A percentile compares a stretch with the other conserved stretches of the same genome.
phyloP scores from a whole-genome alignment of 2,888 invertebrate species.

The Druceiella hillmani region DNA sequence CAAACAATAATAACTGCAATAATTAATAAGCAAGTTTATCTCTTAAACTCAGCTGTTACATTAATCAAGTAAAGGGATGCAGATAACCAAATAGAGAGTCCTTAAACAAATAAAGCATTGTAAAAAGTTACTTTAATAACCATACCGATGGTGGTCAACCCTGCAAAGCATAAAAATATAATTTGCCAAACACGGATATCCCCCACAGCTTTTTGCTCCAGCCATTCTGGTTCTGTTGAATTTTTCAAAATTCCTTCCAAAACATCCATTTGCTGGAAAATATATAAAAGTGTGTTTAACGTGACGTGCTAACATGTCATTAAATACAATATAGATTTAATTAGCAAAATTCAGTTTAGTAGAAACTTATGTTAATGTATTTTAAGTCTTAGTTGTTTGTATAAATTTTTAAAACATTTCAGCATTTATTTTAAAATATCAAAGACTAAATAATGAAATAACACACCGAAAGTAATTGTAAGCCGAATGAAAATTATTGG shows the following conservation, averaged over 20 bases:
- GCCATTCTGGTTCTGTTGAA: conserved; percentile 59
- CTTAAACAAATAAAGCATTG: conserved; percentile 9
- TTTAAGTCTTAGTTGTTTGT: background rate
- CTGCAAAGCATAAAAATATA: conserved; percentile 64
- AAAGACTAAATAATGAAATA: no score
- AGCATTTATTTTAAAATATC: no score
- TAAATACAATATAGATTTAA: background rate
- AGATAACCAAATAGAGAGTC: background rate
- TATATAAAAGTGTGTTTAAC: conserved; percentile 3
- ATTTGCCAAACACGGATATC: conserved; percentile 79
- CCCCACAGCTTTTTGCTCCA: conserved; percentile 62
- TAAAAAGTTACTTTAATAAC: conserved; percentile 7
- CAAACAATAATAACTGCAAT: conserved; percentile 76
- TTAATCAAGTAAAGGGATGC: conserved; percentile 6
- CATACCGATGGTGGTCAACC: conserved; percentile 57
- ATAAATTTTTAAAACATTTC: background rate
- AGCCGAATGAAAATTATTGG: no score
- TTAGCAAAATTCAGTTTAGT: background rate
- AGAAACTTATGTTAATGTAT: background rate
- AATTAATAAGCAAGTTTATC: no score
- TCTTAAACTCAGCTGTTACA: no score
- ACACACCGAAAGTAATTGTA: no score
- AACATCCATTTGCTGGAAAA: conserved; percentile 32
- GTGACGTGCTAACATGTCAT: background rate
- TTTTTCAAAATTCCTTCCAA: conserved; percentile 42